Evolutionary conservation across 2,797 vertebrate species (phyloP).

Genomic region (Neoniphon sammara): DNA sequence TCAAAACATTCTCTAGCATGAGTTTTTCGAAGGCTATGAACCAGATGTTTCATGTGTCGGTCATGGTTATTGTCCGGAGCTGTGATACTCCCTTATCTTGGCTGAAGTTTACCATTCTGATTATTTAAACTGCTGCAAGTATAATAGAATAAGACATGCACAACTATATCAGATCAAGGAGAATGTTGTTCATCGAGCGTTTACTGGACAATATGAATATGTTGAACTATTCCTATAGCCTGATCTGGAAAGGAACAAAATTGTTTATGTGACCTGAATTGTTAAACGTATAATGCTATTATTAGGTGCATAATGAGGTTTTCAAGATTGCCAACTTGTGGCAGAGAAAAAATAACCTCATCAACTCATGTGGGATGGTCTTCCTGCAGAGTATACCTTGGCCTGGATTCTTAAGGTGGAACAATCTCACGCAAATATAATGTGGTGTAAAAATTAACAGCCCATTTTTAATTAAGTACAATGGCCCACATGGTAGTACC

Average conservation of each 20-base stretch:
- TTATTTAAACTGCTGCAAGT: neutral
- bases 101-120: neutral
- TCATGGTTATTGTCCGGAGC: too few species aligned
- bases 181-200: too few species aligned
- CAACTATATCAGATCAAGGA: too few species aligned
- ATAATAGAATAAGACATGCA: too few species aligned
- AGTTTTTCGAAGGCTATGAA: too few species aligned
- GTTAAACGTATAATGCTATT: neutral
- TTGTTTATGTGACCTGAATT: neutral
- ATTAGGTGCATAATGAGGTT: constrained; percentile 36
- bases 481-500: neutral
- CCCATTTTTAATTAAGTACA: constrained; percentile 19
- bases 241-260: too few species aligned
- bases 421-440: constrained; percentile 19
- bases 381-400: constrained; percentile 57
- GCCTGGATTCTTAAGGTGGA: constrained; percentile 68
- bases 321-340: constrained; percentile 11
- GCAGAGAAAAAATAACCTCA: constrained; percentile 38
- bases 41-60: too few species aligned
- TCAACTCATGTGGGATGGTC: constrained; percentile 44
- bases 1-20: too few species aligned
- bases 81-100: too few species aligned
- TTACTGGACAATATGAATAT: too few species aligned
- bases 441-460: constrained; percentile 50
- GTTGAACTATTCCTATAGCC: too few species aligned